Percentiles rank a stretch among this genome's conserved stretches.
Evolutionary conservation across 2,797 vertebrate genomes (phyloP).

Genomic region (Lates japonicus): DNA sequence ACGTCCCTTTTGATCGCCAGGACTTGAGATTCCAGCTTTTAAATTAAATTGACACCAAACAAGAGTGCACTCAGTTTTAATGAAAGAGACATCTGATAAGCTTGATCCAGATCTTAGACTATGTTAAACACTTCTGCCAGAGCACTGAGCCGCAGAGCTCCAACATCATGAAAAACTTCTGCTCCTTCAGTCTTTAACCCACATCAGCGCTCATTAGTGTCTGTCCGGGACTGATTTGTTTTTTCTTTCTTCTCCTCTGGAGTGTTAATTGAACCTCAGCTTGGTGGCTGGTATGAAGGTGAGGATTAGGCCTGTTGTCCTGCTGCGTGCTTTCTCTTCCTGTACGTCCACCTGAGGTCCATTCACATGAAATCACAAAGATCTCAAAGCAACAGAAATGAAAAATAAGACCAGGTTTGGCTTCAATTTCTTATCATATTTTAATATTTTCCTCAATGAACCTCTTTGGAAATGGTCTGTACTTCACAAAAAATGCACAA

Average conservation of each 20-base stretch:
- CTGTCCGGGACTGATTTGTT: conserved; percentile 27
- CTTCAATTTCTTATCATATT: neutral
- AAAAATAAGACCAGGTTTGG: neutral
- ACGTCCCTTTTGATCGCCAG: conserved; percentile 66
- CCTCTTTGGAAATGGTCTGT: neutral
- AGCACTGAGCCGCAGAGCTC: conserved; percentile 9
- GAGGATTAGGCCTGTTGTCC: conserved; percentile 65
- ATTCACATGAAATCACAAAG: conserved; percentile 54
- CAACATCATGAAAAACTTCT: conserved; percentile 45
- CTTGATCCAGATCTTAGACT: conserved; percentile 50
- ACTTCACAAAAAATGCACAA: neutral
- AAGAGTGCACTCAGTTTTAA: conserved; percentile 55
- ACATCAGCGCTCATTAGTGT: conserved; percentile 55
- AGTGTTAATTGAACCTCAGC: conserved; percentile 64
- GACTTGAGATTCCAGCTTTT: conserved; percentile 62
- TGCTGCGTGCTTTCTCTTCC: conserved; percentile 55
- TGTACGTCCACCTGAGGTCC: conserved; percentile 44
- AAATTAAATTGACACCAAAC: conserved; percentile 69
- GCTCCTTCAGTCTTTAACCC: conserved; percentile 54
- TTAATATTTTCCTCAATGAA: neutral
- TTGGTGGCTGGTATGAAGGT: conserved; percentile 55
- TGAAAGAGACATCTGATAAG: conserved; percentile 66
- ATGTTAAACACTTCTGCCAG: conserved; percentile 31
- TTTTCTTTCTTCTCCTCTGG: conserved; percentile 44
- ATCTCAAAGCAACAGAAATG: conserved; percentile 12